Evolutionary conservation across 2,113 vertebrate species (phyloP).

Genomic region (Acanthisitta chloris): DNA sequence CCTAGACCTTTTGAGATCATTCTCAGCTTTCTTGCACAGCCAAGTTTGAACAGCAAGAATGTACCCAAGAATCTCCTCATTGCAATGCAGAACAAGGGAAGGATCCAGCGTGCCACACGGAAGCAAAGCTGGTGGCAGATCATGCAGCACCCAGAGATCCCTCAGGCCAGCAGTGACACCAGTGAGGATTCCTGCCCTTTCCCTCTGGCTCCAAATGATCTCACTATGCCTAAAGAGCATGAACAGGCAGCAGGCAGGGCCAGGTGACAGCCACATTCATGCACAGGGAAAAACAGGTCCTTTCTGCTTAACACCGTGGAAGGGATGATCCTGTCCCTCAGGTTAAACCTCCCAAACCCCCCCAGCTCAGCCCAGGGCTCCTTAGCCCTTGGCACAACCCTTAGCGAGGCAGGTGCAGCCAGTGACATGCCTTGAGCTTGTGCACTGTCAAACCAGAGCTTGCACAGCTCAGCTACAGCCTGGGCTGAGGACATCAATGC

Average conservation of each 20-base stretch:
- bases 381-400: neutral
- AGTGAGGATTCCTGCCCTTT: neutral
- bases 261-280: neutral
- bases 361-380: neutral
- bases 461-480: neutral
- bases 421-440: neutral
- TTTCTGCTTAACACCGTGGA: neutral
- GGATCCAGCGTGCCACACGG: neutral
- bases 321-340: neutral
- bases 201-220: neutral
- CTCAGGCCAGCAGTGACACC: neutral
- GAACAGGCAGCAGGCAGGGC: neutral
- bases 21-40: neutral
- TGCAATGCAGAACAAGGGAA: neutral
- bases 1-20: neutral
- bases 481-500: accelerated
- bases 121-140: neutral
- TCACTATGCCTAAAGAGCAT: accelerated
- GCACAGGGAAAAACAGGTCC: neutral
- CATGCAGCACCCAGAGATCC: neutral
- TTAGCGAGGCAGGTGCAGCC: neutral
- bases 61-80: neutral
- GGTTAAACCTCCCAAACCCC: neutral
- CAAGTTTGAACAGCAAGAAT: neutral
- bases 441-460: neutral